Base-by-base conservation (phyloP, 2,797 vertebrate genomes). In the Pangasius djambal region DNA sequence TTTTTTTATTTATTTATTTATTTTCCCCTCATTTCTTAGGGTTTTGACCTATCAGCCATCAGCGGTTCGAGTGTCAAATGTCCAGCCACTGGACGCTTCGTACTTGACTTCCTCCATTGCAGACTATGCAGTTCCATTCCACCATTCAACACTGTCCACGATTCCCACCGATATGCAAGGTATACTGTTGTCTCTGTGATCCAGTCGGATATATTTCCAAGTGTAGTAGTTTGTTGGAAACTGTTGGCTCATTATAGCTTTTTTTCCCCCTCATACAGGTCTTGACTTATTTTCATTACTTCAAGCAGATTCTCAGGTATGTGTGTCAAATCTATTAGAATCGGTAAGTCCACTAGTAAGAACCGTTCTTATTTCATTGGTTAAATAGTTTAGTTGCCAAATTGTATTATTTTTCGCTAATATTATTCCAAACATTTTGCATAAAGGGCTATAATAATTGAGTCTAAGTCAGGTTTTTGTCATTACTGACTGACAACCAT, bases 241-340 rank as follows among this genome's bases (percentile, higher is more conserved):
- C 25, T n/a, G 1, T 70, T 57, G 1, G 12, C 52, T 88, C 31
- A 85, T 61, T 34, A 12, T 78, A n/a, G 25, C 10, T 94, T 2
- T 86, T n/a, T 85, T 85, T 59, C 89, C 48, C 6, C 44, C 90
- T 81, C 6, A 94, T 91, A 88, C 91, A 99, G 98, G 97, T 96
- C 94, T 99, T 96, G 98, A 99, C 95, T 97, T 99, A 92, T 98
- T 99, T 95, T 98, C 98, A 7, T 94, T 99, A 93, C 98, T 99
- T 94, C 98, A 98, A 95, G 97, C 97, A 92, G 97, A 99, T 93
- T 93, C 98, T 84, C 98, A 99, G 98, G 98, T 99, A 96, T 89
- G 95, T 95, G 6, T 40, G 37, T 75, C 0, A 61, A 84, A 50
- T 50, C 40, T 40, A 37, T 12, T 74, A 22, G 2, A 34, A 37